Percentiles rank a stretch among this genome's conserved stretches.
Conservation (phyloP, 1,140 invertebrate species). For the Drosophila melanica region DNA sequence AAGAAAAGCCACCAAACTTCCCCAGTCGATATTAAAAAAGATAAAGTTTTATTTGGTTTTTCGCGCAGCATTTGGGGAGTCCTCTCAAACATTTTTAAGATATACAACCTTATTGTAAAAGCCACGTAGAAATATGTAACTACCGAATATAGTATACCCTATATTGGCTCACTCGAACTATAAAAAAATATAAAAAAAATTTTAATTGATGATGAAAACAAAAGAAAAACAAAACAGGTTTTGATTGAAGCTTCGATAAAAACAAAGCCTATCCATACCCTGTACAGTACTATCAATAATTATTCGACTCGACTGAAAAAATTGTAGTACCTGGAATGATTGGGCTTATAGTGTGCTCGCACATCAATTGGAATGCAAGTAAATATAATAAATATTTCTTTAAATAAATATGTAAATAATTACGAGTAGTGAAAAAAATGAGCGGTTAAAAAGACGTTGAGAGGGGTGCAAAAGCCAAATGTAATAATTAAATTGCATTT, state of each 20-base stretch:
- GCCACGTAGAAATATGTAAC: slow-evolving; percentile 41
- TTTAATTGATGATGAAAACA: no score
- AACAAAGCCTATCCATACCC: no score
- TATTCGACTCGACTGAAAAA: no score
- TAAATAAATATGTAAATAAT: slow-evolving; percentile 77
- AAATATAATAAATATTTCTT: slow-evolving; percentile 76
- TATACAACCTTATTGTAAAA: background rate
- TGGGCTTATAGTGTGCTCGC: no score
- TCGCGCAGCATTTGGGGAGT: slow-evolving; percentile 9
- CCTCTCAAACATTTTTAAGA: background rate
- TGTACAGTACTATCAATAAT: background rate
- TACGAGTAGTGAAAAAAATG: slow-evolving; percentile 30
- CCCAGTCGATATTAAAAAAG: slow-evolving; percentile 69
- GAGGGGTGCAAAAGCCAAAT: slow-evolving; percentile 58
- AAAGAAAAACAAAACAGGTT: no score
- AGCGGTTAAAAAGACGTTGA: slow-evolving; percentile 8
- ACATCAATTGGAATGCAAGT: slow-evolving; percentile 35
- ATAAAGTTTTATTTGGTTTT: slow-evolving; percentile 69
- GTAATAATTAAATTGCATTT: slow-evolving; percentile 82
- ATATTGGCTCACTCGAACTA: no score
- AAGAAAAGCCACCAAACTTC: slow-evolving; percentile 1
- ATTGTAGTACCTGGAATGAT: no score
- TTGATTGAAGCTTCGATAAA: no score
- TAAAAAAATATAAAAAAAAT: no score
- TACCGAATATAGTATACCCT: background rate